phyloP scores from a whole-genome alignment of 1,140 invertebrate species.

The Drosophila pectinifera region DNA sequence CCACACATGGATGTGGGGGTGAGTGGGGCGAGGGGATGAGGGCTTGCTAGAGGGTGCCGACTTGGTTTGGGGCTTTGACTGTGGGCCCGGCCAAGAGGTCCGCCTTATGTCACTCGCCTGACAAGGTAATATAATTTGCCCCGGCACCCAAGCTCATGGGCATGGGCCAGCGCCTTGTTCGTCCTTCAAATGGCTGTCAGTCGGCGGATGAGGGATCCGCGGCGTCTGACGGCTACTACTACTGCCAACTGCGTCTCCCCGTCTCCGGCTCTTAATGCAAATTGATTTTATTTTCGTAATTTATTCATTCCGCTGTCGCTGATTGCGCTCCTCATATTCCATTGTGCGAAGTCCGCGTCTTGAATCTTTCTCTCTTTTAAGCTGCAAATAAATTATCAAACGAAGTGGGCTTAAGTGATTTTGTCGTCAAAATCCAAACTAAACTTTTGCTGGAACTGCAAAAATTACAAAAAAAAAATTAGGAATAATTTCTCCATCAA shows the following conservation, averaged over 20 bases:
- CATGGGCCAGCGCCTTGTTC: constrained; percentile 41
- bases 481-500: constrained; percentile 1
- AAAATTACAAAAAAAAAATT: not conserved
- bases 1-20: constrained; percentile 57
- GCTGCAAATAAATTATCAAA: constrained; percentile 40
- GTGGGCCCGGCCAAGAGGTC: constrained; percentile 29
- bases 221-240: constrained; percentile 2
- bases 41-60: not conserved
- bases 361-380: constrained; percentile 5
- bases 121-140: constrained; percentile 69
- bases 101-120: constrained; percentile 65
- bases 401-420: constrained; percentile 19
- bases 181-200: constrained; percentile 47
- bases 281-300: constrained; percentile 64
- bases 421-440: not conserved
- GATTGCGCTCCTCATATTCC: constrained; percentile 51
- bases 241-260: constrained; percentile 6
- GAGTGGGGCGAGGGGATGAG: not conserved
- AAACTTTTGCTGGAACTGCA: not conserved
- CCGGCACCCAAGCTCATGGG: constrained; percentile 36
- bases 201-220: constrained; percentile 17
- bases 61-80: constrained; percentile 3
- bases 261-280: constrained; percentile 53
- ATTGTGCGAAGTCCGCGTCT: constrained; percentile 40
- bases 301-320: constrained; percentile 55